These are phyloP conservation scores for Microvelia longipes DNA, from an alignment of 1,140 invertebrate genomes.

Conservation along the genomic window DNA sequence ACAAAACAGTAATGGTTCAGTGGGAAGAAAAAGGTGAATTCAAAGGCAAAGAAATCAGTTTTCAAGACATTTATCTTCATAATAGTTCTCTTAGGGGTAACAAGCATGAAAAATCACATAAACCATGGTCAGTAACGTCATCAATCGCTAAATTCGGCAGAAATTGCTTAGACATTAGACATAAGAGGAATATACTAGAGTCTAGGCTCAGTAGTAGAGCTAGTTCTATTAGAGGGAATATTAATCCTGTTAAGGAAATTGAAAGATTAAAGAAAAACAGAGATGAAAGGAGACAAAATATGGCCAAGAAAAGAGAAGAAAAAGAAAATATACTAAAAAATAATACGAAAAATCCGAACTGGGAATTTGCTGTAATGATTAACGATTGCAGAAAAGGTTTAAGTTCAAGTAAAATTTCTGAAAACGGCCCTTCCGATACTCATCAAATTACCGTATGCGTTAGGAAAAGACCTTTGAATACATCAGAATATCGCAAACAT, in stretches of 20 bases:
- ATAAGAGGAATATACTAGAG: not conserved
- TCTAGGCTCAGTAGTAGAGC: not conserved
- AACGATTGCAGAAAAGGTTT: constrained; percentile 3
- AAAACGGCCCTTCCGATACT: not conserved
- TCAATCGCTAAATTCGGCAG: not conserved
- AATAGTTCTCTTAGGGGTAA: not conserved
- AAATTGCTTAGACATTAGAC: not conserved
- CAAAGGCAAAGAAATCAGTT: not conserved
- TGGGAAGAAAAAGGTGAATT: constrained; percentile 1
- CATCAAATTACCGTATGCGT: constrained; percentile 9
- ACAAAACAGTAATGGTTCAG: not conserved
- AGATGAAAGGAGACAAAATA: constrained; percentile 3
- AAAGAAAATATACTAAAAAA: not conserved
- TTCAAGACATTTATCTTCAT: not conserved
- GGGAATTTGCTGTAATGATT: constrained; percentile 5
- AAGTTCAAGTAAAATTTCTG: too few species aligned
- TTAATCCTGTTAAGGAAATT: constrained; percentile 1
- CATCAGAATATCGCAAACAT: constrained; percentile 31
- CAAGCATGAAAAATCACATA: not conserved
- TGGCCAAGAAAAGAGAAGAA: constrained; percentile 6
- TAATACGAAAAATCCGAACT: constrained; percentile 6
- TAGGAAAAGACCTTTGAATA: constrained; percentile 8
- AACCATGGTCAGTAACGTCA: not conserved
- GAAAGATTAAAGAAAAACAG: constrained; percentile 5
- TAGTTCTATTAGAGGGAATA: not conserved